Conservation (phyloP, 2,797 vertebrate genomes). For the Fringilla coelebs region DNA sequence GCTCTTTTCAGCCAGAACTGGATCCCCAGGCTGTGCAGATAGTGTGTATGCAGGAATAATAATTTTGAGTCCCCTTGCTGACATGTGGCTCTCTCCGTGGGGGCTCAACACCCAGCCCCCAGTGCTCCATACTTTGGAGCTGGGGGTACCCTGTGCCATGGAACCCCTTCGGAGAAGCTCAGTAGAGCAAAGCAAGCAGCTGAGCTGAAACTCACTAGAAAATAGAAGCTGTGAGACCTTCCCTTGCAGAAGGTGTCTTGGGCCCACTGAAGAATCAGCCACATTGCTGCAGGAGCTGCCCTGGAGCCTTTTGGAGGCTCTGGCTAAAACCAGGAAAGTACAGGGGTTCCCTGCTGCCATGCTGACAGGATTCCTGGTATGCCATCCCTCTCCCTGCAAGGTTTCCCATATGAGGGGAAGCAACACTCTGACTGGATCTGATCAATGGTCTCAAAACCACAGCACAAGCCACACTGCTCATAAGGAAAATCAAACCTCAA, state of each 20-base stretch:
- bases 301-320: neutral
- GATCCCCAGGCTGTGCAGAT: neutral
- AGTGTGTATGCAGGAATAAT: neutral
- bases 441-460: neutral
- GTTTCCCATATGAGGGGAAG: neutral
- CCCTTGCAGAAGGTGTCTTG: neutral
- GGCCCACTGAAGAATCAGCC: neutral
- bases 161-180: neutral
- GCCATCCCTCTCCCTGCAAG: neutral
- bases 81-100: neutral
- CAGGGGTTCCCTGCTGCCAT: neutral
- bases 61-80: neutral
- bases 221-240: neutral
- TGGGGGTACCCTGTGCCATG: neutral
- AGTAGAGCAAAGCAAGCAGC: neutral
- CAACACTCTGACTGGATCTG: neutral
- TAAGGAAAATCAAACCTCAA: neutral
- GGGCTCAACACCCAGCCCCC: neutral
- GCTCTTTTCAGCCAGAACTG: slow-evolving; percentile 14
- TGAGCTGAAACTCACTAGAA: neutral
- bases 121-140: neutral
- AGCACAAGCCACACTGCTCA: neutral
- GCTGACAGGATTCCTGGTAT: neutral
- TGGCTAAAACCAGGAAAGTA: neutral
- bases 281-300: neutral